phyloP scores from a whole-genome alignment of 2,888 invertebrate species.

The Lithophane leautieri region DNA sequence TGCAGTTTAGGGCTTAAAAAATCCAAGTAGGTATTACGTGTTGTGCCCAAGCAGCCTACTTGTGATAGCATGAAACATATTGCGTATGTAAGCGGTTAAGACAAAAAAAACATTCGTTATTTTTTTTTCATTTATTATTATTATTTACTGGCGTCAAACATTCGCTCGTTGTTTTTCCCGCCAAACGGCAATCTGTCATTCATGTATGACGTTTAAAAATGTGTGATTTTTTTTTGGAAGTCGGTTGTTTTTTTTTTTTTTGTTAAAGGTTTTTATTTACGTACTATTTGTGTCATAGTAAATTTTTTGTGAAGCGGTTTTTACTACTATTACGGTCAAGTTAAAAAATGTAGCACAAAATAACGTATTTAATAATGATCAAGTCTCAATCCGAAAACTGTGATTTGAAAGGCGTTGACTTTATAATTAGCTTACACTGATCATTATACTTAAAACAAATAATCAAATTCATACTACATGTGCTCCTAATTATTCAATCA shows the following conservation, averaged over 20 bases:
- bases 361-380: not conserved
- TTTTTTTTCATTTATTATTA: conserved; percentile 35
- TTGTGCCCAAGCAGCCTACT: not conserved
- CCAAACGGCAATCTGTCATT: conserved; percentile 67
- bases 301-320: not conserved
- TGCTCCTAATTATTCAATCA: not conserved
- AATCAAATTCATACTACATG: not conserved
- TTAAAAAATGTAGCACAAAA: not conserved
- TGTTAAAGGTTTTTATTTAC: too few relatives aligned
- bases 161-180: conserved; percentile 37
- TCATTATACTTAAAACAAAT: not conserved
- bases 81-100: not conserved
- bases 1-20: too few relatives aligned
- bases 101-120: conserved; percentile 26
- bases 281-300: not conserved
- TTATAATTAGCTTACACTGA: too few relatives aligned
- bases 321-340: not conserved
- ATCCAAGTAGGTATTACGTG: too few relatives aligned
- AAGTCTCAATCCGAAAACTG: not conserved
- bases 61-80: conserved; percentile 2
- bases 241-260: too few relatives aligned
- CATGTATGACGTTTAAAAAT: conserved; percentile 65
- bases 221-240: too few relatives aligned
- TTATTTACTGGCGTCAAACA: conserved; percentile 40
- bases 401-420: not conserved